Percentiles rank a stretch among this genome's conserved stretches.
phyloP scores from a whole-genome alignment of 1,140 invertebrate genomes.

The Heliconius eleuchia region DNA sequence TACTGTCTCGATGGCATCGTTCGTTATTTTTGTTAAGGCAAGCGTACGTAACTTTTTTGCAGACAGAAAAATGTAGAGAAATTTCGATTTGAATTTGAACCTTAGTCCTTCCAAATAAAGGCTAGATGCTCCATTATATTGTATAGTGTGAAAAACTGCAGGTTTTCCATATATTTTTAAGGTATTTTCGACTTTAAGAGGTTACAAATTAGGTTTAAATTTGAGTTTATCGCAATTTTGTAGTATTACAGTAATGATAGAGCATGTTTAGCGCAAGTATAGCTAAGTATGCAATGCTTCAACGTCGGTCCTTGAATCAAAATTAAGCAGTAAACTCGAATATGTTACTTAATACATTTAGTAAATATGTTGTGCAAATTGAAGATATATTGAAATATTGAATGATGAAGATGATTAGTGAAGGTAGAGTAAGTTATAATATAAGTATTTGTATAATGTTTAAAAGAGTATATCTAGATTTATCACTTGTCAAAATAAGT shows the following conservation, averaged over 20 bases:
- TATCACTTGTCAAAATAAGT: no score
- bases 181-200: constrained; percentile 42
- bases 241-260: constrained; percentile 39
- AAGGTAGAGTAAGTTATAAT: no score
- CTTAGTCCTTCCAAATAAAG: constrained; percentile 32
- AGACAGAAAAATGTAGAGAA: constrained; percentile 24
- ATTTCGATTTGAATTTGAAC: constrained; percentile 36
- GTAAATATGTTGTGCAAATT: background rate
- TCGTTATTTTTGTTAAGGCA: constrained; percentile 82
- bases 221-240: constrained; percentile 14
- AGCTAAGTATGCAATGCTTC: constrained; percentile 36
- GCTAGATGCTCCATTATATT: constrained; percentile 23
- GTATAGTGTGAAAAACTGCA: constrained; percentile 37
- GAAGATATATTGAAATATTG: background rate
- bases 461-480: no score
- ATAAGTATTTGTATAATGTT: no score
- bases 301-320: constrained; percentile 26
- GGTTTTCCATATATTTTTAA: constrained; percentile 18
- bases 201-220: constrained; percentile 21
- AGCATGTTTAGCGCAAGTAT: constrained; percentile 40
- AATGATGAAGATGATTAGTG: background rate
- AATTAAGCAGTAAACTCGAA: constrained; percentile 30
- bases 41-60: constrained; percentile 64
- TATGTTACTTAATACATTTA: constrained; percentile 18
- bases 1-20: constrained; percentile 55